Base-by-base conservation (phyloP, 2,113 vertebrate species). In the Ciconia boyciana region DNA sequence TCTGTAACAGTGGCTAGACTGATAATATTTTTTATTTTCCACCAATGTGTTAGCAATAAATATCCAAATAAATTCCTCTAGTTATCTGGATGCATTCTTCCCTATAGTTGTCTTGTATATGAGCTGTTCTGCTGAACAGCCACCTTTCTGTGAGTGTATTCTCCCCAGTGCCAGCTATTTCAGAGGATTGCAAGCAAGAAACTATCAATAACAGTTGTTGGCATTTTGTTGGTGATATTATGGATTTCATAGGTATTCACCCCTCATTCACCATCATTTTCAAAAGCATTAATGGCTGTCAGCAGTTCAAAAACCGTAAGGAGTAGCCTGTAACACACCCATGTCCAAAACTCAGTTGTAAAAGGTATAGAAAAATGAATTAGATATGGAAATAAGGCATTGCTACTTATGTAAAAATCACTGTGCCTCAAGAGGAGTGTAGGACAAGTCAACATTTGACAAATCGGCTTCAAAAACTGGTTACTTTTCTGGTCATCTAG, bases 101-200 rank as follows among this genome's bases (percentile, higher is more conserved):
- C 52, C 65, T 52, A 1, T 21, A 39, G 43, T 77, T 64, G 16
- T 68, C 25, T 71, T 66, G 36, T 60, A 66, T 28, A 43, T n/a
- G 58, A 76, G 49, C 7, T 43, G 18, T 69, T 86, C 16, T 57
- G 62, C 64, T 55, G 19, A 79, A 36, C 18, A 55, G 52, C 31
- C 36, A 51, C 2, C 1, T 85, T 75, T 39, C 41, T 66, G 13
- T 26, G 13, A 3, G 2, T 3, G 0, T 15, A 20, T 65, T 64
- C 21, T 69, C 28, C 24, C 28, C 25, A 10, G 2, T 49, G 55
- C 51, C 65, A 88, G n/a, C 51, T 79, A 32, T 60, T 89, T 87
- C 52, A 75, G 44, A 71, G 71, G 64, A 62, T 3, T 75, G 11
- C 48, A 81, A 54, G 32, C 21, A 91, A 87, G 69, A 74, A 88